Evolutionary conservation across 2,888 invertebrate species (phyloP).

Genomic region (Monopis laevigella): DNA sequence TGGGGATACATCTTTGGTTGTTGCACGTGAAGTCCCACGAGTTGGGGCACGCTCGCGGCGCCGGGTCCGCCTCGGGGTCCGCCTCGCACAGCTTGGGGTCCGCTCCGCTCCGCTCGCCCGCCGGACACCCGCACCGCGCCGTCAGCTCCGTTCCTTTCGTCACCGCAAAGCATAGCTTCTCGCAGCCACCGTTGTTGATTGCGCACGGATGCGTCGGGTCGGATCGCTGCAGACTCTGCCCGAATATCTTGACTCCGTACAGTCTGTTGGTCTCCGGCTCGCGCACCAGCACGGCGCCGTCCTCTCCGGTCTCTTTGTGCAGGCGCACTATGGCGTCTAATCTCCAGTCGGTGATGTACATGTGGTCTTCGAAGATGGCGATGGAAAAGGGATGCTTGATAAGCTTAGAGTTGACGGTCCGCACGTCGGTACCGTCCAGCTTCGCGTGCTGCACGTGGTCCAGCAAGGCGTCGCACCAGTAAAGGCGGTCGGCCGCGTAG

Average conservation of each 20-base stretch:
- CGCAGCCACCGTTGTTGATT: conserved; percentile 87
- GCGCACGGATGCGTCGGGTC: conserved; percentile 83
- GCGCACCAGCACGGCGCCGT: conserved; percentile 85
- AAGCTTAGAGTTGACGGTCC: conserved; percentile 85
- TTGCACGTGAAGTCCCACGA: conserved; percentile 94
- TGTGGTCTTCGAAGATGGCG: conserved; percentile 87
- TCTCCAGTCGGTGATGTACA: conserved; percentile 98
- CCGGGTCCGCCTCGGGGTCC: conserved; percentile 88
- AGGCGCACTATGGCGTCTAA: conserved; percentile 92
- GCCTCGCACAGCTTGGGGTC: conserved; percentile 77
- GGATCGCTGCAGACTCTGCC: conserved; percentile 76
- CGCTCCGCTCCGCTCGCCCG: conserved; percentile 82
- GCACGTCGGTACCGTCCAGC: conserved; percentile 90
- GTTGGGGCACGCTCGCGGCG: conserved; percentile 88
- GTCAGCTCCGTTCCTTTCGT: conserved; percentile 68
- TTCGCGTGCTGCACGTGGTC: conserved; percentile 96
- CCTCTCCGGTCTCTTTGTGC: conserved; percentile 88
- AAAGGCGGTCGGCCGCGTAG: conserved; percentile 85
- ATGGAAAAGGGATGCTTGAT: conserved; percentile 93
- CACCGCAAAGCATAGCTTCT: conserved; percentile 94
- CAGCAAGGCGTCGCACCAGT: conserved; percentile 97
- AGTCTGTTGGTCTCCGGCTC: conserved; percentile 91
- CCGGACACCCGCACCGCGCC: conserved; percentile 89
- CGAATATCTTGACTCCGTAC: conserved; percentile 92
- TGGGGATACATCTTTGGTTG: conserved; percentile 91